Percentiles rank a stretch among this genome's conserved stretches.
These are phyloP conservation scores for Andrena fulva DNA, from an alignment of 2,888 invertebrate species.

Conservation along the genomic window DNA sequence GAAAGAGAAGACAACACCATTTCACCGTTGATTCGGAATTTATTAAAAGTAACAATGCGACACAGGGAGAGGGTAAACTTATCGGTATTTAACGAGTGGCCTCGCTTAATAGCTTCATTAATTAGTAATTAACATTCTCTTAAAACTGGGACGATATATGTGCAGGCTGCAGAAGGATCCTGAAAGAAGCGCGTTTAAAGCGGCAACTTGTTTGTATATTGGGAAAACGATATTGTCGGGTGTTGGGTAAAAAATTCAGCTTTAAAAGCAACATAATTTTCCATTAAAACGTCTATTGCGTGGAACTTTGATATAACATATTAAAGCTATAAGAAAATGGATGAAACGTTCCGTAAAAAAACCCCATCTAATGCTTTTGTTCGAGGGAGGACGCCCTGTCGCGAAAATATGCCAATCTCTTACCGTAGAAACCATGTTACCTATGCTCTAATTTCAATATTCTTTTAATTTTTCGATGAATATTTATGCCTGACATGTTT, in stretches of 20 bases:
- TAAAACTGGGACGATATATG: neutral
- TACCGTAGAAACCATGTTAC: neutral
- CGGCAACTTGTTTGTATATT: neutral
- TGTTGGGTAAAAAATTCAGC: slow-evolving; percentile 25
- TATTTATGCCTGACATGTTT: neutral
- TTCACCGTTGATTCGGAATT: neutral
- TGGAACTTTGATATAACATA: slow-evolving; percentile 13
- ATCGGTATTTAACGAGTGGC: neutral
- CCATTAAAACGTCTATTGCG: slow-evolving; percentile 46
- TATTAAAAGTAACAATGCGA: slow-evolving; percentile 13
- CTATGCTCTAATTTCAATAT: neutral
- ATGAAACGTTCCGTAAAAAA: slow-evolving; percentile 31
- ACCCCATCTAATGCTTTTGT: slow-evolving; percentile 23
- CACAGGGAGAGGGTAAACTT: neutral
- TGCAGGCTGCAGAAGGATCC: neutral
- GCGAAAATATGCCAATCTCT: neutral
- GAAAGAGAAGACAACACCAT: neutral
- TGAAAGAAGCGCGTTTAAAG: neutral
- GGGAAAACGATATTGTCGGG: slow-evolving; percentile 10
- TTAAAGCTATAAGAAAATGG: slow-evolving; percentile 47
- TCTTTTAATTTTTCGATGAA: neutral
- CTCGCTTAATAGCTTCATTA: slow-evolving; percentile 15
- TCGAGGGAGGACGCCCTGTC: slow-evolving; percentile 20
- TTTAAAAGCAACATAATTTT: slow-evolving; percentile 49
- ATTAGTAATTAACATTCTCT: slow-evolving; percentile 27